Percentiles rank a stretch among this genome's conserved stretches.
Conservation (phyloP, 2,888 invertebrate species). For the Tribolium freemani region DNA sequence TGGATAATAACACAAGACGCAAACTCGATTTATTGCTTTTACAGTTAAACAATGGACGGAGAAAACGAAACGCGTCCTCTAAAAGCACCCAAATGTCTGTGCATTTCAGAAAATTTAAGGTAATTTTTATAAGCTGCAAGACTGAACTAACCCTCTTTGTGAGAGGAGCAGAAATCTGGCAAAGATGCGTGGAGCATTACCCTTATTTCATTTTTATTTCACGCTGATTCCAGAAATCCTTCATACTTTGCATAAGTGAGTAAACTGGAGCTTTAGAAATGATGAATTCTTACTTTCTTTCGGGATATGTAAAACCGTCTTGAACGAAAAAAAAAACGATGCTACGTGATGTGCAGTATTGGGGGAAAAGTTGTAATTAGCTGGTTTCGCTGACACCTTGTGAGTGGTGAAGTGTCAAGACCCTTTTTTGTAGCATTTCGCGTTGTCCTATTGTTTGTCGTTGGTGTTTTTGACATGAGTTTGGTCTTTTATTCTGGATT, state of each 20-base stretch:
- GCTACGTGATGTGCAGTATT: constrained; percentile 34
- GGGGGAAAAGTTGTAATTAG: constrained; percentile 18
- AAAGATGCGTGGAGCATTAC: constrained; percentile 20
- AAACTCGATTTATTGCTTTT: not conserved
- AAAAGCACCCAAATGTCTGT: too few relatives aligned
- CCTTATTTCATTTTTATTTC: constrained; percentile 38
- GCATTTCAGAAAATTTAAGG: too few relatives aligned
- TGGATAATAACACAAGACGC: not conserved
- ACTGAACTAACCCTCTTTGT: not conserved
- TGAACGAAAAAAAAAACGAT: constrained; percentile 28
- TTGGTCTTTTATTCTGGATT: constrained; percentile 3
- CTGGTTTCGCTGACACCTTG: not conserved
- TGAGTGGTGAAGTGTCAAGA: constrained; percentile 6
- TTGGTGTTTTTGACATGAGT: constrained; percentile 34
- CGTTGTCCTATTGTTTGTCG: constrained; percentile 31
- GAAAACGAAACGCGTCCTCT: too few relatives aligned
- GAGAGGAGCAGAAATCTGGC: constrained; percentile 7
- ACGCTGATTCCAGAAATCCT: constrained; percentile 35
- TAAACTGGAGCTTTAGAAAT: constrained; percentile 36
- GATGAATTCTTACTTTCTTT: constrained; percentile 35
- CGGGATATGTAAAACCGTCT: constrained; percentile 31
- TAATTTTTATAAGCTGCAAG: too few relatives aligned
- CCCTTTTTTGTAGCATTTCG: constrained; percentile 32
- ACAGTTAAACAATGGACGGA: too few relatives aligned
- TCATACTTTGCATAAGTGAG: constrained; percentile 42